These are phyloP conservation scores for Anarsia innoxiella DNA, from an alignment of 2,888 invertebrate genomes.

Conservation along the genomic window DNA sequence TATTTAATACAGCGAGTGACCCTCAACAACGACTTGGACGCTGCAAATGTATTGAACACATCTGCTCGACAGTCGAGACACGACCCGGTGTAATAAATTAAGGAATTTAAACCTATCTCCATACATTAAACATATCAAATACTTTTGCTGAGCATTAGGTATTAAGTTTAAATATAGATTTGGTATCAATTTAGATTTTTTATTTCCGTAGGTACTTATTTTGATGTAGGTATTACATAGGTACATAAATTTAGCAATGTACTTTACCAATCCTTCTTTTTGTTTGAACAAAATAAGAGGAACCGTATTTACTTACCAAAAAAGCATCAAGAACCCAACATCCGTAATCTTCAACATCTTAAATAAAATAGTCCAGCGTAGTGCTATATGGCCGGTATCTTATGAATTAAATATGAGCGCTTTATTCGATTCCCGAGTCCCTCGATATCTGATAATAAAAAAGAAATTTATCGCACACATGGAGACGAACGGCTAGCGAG, in stretches of 20 bases:
- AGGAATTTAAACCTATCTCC: slow-evolving; percentile 37
- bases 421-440: slow-evolving; percentile 75
- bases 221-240: too few species aligned
- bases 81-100: slow-evolving; percentile 47
- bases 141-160: too few species aligned
- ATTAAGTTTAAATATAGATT: too few species aligned
- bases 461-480: slow-evolving; percentile 73
- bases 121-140: too few species aligned
- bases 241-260: too few species aligned
- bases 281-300: too few species aligned
- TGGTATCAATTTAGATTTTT: too few species aligned
- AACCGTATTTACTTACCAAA: too few species aligned
- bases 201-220: too few species aligned
- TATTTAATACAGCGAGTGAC: slow-evolving; percentile 71
- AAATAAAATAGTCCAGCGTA: slow-evolving; percentile 70
- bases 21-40: slow-evolving; percentile 46
- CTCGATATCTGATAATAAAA: slow-evolving; percentile 76
- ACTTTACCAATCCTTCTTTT: too few species aligned
- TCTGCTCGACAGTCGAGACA: slow-evolving; percentile 56
- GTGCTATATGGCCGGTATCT: slow-evolving; percentile 72
- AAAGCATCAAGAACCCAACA: slow-evolving; percentile 41
- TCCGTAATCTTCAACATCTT: slow-evolving; percentile 68
- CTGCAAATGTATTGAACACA: slow-evolving; percentile 64
- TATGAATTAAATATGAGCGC: slow-evolving; percentile 76
- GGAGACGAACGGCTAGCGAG: slow-evolving; percentile 37